Evolutionary conservation across 2,888 invertebrate genomes (phyloP).

Genomic region (Caenorhabditis sp.): DNA sequence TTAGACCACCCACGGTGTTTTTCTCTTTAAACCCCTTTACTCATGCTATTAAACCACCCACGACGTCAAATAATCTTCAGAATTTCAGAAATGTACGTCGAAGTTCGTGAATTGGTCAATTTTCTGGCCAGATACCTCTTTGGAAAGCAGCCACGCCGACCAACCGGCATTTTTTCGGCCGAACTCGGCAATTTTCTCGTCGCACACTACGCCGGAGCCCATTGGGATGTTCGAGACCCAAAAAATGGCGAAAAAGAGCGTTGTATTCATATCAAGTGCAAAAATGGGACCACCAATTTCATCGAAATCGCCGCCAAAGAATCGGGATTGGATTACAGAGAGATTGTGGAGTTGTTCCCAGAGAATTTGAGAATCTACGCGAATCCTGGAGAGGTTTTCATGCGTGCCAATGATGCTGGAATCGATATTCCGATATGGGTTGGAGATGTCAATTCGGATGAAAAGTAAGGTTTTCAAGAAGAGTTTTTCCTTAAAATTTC

Average conservation of each 20-base stretch:
- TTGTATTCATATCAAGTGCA: constrained; percentile 21
- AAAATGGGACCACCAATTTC: constrained; percentile 20
- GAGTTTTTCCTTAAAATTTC: not conserved
- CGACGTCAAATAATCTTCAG: too few relatives aligned
- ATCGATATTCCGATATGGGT: constrained; percentile 31
- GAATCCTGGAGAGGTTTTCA: constrained; percentile 36
- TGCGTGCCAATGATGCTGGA: constrained; percentile 12
- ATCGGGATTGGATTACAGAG: constrained; percentile 31
- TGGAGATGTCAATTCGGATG: constrained; percentile 36
- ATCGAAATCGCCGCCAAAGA: constrained; percentile 27
- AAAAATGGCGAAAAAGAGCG: constrained; percentile 31
- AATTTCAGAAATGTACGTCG: constrained; percentile 60
- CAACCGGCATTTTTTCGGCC: constrained; percentile 41
- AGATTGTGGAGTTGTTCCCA: constrained; percentile 25
- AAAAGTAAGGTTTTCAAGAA: constrained; percentile 4
- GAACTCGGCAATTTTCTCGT: constrained; percentile 47
- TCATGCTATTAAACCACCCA: not conserved
- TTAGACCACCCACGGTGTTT: not conserved
- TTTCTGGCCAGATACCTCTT: constrained; percentile 39
- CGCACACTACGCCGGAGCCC: constrained; percentile 18
- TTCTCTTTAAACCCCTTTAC: too few relatives aligned
- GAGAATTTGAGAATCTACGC: constrained; percentile 28
- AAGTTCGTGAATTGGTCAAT: constrained; percentile 52
- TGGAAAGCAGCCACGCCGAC: constrained; percentile 42
- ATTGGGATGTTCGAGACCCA: constrained; percentile 37